Evolutionary conservation across 2,888 invertebrate genomes (phyloP).

Genomic region (Proisotoma minuta): DNA sequence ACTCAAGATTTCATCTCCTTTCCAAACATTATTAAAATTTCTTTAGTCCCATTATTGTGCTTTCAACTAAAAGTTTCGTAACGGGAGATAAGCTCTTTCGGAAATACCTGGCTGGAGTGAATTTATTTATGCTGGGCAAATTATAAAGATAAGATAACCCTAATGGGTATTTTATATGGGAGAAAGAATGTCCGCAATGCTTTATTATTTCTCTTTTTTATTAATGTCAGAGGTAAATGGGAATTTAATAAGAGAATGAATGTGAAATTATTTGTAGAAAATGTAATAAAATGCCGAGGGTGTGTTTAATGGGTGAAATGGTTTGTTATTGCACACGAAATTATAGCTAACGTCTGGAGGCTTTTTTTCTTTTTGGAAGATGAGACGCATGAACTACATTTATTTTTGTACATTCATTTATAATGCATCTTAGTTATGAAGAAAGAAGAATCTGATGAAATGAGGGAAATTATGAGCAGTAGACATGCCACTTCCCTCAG

Average conservation of each 20-base stretch:
- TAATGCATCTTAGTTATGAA: slow-evolving; percentile 27
- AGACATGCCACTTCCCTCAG: slow-evolving; percentile 44
- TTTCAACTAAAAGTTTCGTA: background rate
- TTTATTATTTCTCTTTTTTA: background rate
- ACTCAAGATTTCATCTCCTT: slow-evolving; percentile 5
- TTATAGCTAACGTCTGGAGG: slow-evolving; percentile 11
- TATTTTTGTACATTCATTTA: no score
- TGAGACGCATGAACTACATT: no score
- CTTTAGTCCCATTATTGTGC: background rate
- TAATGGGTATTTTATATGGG: background rate
- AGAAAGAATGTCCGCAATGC: background rate
- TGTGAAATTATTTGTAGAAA: slow-evolving; percentile 18
- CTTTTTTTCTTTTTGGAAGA: background rate
- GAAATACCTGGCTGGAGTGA: background rate
- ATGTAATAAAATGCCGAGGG: slow-evolving; percentile 41
- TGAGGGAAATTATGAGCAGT: slow-evolving; percentile 46
- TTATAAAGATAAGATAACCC: slow-evolving; percentile 1
- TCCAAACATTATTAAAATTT: slow-evolving; percentile 6
- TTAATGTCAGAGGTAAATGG: slow-evolving; percentile 3
- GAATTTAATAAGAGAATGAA: slow-evolving; percentile 12
- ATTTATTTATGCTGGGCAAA: background rate
- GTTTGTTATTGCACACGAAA: slow-evolving; percentile 22
- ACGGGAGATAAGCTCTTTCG: background rate
- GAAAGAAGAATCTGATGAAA: slow-evolving; percentile 37
- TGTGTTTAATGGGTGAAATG: slow-evolving; percentile 46